Conservation (phyloP, 2,888 invertebrate species). For the Amiota communis region DNA sequence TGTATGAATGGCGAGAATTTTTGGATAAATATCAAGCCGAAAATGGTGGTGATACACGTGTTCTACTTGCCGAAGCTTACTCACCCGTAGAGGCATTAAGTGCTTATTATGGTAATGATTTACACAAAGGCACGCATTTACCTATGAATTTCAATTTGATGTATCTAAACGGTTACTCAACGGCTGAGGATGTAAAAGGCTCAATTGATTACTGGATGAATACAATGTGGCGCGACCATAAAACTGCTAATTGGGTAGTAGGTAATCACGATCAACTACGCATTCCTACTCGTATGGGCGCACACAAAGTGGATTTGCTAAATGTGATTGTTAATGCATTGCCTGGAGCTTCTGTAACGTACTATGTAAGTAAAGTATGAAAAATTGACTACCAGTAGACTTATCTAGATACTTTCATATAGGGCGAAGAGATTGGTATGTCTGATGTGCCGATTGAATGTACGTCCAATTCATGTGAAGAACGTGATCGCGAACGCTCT, state of each 20-base stretch:
- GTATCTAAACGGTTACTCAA: constrained; percentile 75
- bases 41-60: constrained; percentile 72
- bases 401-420: neutral
- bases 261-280: constrained; percentile 81
- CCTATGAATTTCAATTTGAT: constrained; percentile 80
- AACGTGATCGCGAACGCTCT: constrained; percentile 76
- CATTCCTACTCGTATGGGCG: constrained; percentile 78
- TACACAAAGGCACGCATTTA: constrained; percentile 74
- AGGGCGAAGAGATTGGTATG: constrained; percentile 84
- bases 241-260: constrained; percentile 80
- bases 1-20: constrained; percentile 79
- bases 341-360: constrained; percentile 85
- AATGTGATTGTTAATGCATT: constrained; percentile 81
- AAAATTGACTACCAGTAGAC: neutral
- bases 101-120: constrained; percentile 76
- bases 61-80: constrained; percentile 80
- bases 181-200: constrained; percentile 74
- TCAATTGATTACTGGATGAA: constrained; percentile 77
- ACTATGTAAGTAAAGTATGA: constrained; percentile 76
- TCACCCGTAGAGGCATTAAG: constrained; percentile 73
- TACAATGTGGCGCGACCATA: constrained; percentile 74
- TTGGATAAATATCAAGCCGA: constrained; percentile 76
- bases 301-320: constrained; percentile 78
- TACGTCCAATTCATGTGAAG: constrained; percentile 62
- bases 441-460: constrained; percentile 72